These are phyloP conservation scores for Parelbella ahira DNA, from an alignment of 2,888 invertebrate species.

Conservation along the genomic window DNA sequence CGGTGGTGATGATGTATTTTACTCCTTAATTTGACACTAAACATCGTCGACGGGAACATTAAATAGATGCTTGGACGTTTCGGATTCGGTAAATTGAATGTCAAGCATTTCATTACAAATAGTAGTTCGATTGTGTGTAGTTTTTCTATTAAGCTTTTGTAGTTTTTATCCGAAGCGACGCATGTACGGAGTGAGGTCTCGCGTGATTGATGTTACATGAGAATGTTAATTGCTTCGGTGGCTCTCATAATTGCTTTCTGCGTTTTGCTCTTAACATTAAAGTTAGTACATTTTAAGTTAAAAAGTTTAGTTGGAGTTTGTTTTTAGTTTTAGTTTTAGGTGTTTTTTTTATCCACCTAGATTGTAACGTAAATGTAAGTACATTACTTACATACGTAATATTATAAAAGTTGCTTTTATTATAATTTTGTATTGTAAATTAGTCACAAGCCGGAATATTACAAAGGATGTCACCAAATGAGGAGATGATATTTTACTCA, in stretches of 20 bases:
- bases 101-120: constrained; percentile 30
- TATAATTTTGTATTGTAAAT: too few relatives aligned
- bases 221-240: constrained; percentile 19
- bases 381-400: too few relatives aligned
- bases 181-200: too few relatives aligned
- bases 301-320: too few relatives aligned
- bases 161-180: background rate
- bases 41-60: constrained; percentile 44
- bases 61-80: constrained; percentile 30
- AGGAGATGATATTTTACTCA: too few relatives aligned
- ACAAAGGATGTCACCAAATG: too few relatives aligned
- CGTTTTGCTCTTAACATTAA: constrained; percentile 5
- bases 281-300: constrained; percentile 1
- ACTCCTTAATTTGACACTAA: constrained; percentile 74
- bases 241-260: constrained; percentile 11
- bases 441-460: too few relatives aligned
- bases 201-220: constrained; percentile 14
- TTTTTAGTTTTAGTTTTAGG: too few relatives aligned
- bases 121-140: constrained; percentile 15
- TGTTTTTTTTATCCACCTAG: too few relatives aligned
- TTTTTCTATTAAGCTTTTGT: background rate
- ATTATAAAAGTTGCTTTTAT: too few relatives aligned
- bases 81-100: constrained; percentile 34
- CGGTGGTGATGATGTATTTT: constrained; percentile 65
- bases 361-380: too few relatives aligned